Percentiles rank a stretch among this genome's conserved stretches.
These are phyloP conservation scores for Lordiphosa andalusiaca DNA, from an alignment of 2,888 invertebrate species.

Conservation along the genomic window DNA sequence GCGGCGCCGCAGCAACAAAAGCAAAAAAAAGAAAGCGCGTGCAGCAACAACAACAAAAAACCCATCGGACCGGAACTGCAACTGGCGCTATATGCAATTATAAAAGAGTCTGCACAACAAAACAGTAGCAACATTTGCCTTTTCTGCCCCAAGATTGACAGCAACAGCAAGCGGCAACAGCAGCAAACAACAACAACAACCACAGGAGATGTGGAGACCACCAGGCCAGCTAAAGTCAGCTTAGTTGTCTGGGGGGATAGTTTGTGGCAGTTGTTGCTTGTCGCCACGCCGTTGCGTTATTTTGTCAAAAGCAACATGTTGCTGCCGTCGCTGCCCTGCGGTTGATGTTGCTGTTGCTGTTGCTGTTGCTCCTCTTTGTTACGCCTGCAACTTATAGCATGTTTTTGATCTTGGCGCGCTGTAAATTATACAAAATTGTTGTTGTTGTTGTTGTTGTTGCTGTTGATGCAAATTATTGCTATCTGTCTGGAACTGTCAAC, in stretches of 20 bases:
- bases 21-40: constrained; percentile 74
- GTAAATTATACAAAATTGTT: constrained; percentile 45
- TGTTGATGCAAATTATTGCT: constrained; percentile 50
- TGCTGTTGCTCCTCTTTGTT: constrained; percentile 48
- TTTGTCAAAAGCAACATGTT: constrained; percentile 54
- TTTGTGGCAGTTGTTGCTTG: constrained; percentile 35
- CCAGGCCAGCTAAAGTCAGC: constrained; percentile 32
- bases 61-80: constrained; percentile 76
- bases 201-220: constrained; percentile 50
- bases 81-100: constrained; percentile 76
- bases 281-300: constrained; percentile 47
- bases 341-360: constrained; percentile 25
- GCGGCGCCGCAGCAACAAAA: constrained; percentile 60
- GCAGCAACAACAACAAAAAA: constrained; percentile 62
- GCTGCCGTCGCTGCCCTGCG: constrained; percentile 22
- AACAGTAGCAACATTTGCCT: constrained; percentile 73
- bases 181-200: too few species aligned
- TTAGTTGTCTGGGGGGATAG: constrained; percentile 21
- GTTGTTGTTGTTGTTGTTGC: constrained; percentile 14
- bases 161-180: constrained; percentile 30
- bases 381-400: constrained; percentile 29
- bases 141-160: constrained; percentile 62
- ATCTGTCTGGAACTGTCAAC: constrained; percentile 63
- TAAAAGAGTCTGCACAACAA: constrained; percentile 43
- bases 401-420: constrained; percentile 34